These are phyloP conservation scores for Drosophila eugracilis DNA, from an alignment of 1,140 invertebrate genomes.

Conservation along the genomic window DNA sequence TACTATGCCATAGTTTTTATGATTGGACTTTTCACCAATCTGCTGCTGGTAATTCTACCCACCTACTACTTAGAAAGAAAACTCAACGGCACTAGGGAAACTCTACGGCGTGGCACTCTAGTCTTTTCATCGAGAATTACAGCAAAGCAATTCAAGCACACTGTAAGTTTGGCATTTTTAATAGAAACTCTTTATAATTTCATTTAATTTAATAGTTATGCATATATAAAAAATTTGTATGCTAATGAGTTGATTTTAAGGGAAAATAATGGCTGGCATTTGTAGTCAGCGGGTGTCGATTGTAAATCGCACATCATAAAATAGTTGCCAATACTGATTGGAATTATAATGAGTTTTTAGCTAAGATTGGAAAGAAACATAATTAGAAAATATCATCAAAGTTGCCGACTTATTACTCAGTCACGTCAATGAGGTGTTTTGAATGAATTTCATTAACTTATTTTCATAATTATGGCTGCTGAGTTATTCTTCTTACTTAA, in stretches of 20 bases:
- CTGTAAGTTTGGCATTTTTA: slow-evolving; percentile 29
- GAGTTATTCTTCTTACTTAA: no score
- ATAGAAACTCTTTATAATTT: no score
- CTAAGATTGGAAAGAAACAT: background rate
- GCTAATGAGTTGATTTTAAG: background rate
- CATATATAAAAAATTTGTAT: no score
- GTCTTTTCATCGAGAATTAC: slow-evolving; percentile 21
- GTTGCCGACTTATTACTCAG: background rate
- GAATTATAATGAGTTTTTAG: slow-evolving; percentile 1
- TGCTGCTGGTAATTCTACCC: slow-evolving; percentile 39
- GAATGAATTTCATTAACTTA: no score
- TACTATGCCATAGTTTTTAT: slow-evolving; percentile 2
- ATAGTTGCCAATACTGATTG: slow-evolving; percentile 6
- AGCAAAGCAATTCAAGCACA: slow-evolving; percentile 29
- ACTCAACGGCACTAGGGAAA: slow-evolving; percentile 16
- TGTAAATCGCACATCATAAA: slow-evolving; percentile 40
- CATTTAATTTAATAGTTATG: no score
- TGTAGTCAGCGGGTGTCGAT: slow-evolving; percentile 2
- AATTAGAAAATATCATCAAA: slow-evolving; percentile 5
- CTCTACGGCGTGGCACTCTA: background rate
- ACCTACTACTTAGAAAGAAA: slow-evolving; percentile 28
- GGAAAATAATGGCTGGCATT: background rate
- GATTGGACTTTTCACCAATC: slow-evolving; percentile 31
- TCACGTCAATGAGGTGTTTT: no score
- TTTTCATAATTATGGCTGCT: no score